Evolutionary conservation across 53 echinoderm and acorn worm species (phyloP), one percentile per base, ranked within the genome.

Genomic region (Arbacia lixula): DNA sequence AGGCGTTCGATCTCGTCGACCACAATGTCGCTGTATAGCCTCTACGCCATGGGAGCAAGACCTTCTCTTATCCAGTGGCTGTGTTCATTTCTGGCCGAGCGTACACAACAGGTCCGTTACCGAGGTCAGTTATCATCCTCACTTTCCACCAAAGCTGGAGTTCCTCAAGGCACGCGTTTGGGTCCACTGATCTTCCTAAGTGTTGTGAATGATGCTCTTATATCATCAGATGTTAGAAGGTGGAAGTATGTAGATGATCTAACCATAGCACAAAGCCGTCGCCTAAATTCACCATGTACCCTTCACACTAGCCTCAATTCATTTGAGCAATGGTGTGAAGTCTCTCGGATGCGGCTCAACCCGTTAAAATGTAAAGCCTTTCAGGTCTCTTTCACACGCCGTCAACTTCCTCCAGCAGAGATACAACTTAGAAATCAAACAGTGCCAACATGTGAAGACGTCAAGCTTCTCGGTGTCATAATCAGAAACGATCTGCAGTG

Each of bases 1-100:
- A 71, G 29, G 71, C 71, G 29, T 71, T 71, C 46, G 71, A 71
- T 49, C 71, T 71, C 3, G 50, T 71, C 2, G 30, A 71, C 20
- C 71, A 71, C 50, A 71, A 71, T 49, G 11, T 49, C 6, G 71
- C 71, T 9, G 27, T 71, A 71, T 14, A 71, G 28, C 27, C 22
- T 71, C 42, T 71, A 71, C 22, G 24, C 27, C 27, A 71, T 71
- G 71, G 46, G 50, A 71, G 71, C 71, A 22, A 42, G 71, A 71
- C 49, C 71, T 24, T 71, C 71, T 27, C 71, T 71, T 29, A 41
- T 71, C 49, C 46, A 71, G 72, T 71, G 72, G 72, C 40, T 72
- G 43, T 49, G 14, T 22, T 72, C 52, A 4, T 72, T 72, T 10
- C 51, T 72, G 4, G 16, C 28, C 8, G 12, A 29, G 16, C 14